phyloP scores from a whole-genome alignment of 2,113 vertebrate species.

The Dipodomys ordii region DNA sequence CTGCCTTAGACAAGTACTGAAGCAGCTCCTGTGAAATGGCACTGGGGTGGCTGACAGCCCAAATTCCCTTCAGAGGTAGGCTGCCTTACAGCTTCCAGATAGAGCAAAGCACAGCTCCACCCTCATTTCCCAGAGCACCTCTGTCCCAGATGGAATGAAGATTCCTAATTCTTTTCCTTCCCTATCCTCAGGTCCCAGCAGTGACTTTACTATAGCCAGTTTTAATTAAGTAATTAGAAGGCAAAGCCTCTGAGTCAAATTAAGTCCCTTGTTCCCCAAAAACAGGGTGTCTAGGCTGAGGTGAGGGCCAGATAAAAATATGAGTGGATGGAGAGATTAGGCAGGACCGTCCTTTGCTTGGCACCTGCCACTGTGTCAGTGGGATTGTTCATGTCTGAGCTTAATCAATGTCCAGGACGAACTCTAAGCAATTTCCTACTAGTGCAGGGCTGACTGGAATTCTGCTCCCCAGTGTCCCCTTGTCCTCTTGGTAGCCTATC shows the following conservation, averaged over 20 bases:
- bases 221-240: background rate
- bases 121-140: background rate
- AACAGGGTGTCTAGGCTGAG: background rate
- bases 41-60: background rate
- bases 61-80: background rate
- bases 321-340: background rate
- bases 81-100: background rate
- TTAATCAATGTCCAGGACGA: background rate
- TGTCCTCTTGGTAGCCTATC: background rate
- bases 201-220: background rate
- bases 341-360: background rate
- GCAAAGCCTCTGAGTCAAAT: background rate
- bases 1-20: background rate
- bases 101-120: background rate
- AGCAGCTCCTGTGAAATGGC: background rate
- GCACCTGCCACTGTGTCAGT: background rate
- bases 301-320: background rate
- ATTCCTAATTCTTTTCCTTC: background rate
- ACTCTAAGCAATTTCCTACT: background rate
- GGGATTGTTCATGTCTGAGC: background rate
- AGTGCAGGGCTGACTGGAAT: background rate
- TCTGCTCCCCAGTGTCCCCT: background rate
- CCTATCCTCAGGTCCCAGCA: background rate
- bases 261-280: background rate
- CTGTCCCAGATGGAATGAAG: background rate